Evolutionary conservation across 2,888 invertebrate genomes (phyloP).

Genomic region (Campopleginae sp.): DNA sequence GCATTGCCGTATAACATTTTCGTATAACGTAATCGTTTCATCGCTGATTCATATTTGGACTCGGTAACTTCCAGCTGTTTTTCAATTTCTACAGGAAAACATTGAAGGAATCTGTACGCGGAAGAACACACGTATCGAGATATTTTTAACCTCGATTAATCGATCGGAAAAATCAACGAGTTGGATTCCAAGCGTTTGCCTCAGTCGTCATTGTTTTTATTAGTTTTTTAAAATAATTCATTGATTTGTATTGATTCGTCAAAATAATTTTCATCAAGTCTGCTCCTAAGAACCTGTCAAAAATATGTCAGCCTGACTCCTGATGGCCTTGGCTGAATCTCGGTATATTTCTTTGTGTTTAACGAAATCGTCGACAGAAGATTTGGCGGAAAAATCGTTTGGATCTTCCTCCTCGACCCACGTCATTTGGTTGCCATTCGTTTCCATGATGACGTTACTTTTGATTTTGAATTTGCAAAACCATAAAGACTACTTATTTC

Average conservation of each 20-base stretch:
- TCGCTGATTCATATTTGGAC: conserved; percentile 82
- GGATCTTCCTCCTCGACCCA: conserved; percentile 37
- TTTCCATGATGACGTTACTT: conserved; percentile 62
- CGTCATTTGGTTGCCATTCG: conserved; percentile 29
- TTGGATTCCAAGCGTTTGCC: background rate
- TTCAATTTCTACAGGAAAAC: conserved; percentile 80
- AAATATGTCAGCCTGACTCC: conserved; percentile 68
- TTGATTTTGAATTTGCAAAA: conserved; percentile 50
- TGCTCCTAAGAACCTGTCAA: conserved; percentile 70
- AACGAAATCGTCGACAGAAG: conserved; percentile 33
- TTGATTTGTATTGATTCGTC: background rate
- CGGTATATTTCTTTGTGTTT: conserved; percentile 1
- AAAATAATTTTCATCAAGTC: background rate
- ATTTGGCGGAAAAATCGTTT: conserved; percentile 37
- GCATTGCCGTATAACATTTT: conserved; percentile 80
- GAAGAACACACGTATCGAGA: background rate
- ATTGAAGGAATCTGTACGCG: background rate
- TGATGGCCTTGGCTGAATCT: conserved; percentile 46
- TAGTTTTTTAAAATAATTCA: background rate
- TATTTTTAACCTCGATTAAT: background rate
- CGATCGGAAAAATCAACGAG: background rate
- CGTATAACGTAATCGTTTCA: conserved; percentile 84
- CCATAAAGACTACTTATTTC: conserved; percentile 29
- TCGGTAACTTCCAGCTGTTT: conserved; percentile 84
- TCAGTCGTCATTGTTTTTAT: background rate